Conservation (phyloP, 2,888 invertebrate species). For the Diaperis boleti region DNA sequence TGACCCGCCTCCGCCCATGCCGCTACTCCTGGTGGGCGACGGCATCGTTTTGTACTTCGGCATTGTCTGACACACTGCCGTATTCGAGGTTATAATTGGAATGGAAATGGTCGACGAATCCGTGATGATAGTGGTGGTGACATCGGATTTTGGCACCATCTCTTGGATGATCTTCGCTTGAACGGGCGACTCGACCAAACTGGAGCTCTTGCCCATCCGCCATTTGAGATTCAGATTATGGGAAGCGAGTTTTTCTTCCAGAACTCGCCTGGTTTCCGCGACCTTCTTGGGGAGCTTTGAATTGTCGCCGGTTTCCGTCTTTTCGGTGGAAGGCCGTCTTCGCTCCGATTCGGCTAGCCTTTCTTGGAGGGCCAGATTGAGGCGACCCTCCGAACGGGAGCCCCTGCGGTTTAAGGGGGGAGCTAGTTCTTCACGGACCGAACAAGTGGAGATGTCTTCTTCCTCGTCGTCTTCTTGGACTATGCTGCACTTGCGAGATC, state of each 20-base stretch:
- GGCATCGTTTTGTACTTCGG: slow-evolving; percentile 73
- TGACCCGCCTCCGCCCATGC: slow-evolving; percentile 60
- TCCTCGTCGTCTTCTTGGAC: slow-evolving; percentile 94
- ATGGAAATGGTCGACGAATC: slow-evolving; percentile 71
- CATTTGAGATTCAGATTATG: slow-evolving; percentile 58
- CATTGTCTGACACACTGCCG: slow-evolving; percentile 56
- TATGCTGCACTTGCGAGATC: slow-evolving; percentile 89
- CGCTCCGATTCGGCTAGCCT: slow-evolving; percentile 70
- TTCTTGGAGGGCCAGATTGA: slow-evolving; percentile 78
- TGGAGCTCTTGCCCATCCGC: slow-evolving; percentile 60
- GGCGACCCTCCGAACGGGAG: slow-evolving; percentile 83
- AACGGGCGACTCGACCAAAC: slow-evolving; percentile 53
- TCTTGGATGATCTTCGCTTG: slow-evolving; percentile 52
- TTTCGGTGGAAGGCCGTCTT: slow-evolving; percentile 63
- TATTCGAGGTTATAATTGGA: slow-evolving; percentile 66
- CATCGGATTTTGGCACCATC: slow-evolving; percentile 45
- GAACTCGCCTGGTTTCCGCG: slow-evolving; percentile 34
- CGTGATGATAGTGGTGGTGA: slow-evolving; percentile 66
- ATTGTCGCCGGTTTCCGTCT: slow-evolving; percentile 53
- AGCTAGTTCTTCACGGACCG: slow-evolving; percentile 71
- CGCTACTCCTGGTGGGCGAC: slow-evolving; percentile 65
- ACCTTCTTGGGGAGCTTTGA: slow-evolving; percentile 40
- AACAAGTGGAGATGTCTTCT: slow-evolving; percentile 76
- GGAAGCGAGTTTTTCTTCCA: slow-evolving; percentile 20
- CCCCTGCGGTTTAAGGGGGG: slow-evolving; percentile 75